Evolutionary conservation across 2,888 invertebrate species (phyloP).

Genomic region (Hypomecis atomaria): DNA sequence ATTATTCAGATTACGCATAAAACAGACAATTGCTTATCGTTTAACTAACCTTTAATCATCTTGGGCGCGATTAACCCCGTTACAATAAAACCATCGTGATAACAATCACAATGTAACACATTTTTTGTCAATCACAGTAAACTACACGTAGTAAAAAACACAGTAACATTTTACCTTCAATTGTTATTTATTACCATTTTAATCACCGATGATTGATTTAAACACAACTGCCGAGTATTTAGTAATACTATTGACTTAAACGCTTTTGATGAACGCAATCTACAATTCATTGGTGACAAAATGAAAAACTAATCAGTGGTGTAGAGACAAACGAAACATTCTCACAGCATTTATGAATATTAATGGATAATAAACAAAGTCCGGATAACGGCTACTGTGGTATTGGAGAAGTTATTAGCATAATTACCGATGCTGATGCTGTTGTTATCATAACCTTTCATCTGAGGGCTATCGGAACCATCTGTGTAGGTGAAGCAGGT

Average conservation of each 20-base stretch:
- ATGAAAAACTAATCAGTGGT: conserved; percentile 40
- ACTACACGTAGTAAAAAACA: neutral
- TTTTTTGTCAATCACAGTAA: neutral
- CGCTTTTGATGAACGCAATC: conserved; percentile 33
- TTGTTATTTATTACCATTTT: neutral
- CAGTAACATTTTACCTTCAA: neutral
- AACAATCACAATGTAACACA: neutral
- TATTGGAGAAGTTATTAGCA: conserved; percentile 41
- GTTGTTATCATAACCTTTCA: conserved; percentile 44
- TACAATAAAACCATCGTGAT: conserved; percentile 7
- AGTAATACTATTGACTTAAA: conserved; percentile 17
- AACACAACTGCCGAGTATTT: conserved; percentile 10
- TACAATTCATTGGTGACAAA: conserved; percentile 35
- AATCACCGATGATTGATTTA: neutral
- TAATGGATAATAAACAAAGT: conserved; percentile 43
- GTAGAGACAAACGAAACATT: conserved; percentile 40
- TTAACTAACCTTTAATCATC: neutral
- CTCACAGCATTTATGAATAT: conserved; percentile 47
- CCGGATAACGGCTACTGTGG: conserved; percentile 46
- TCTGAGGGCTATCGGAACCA: conserved; percentile 28
- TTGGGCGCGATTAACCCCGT: conserved; percentile 10
- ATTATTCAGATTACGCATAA: conserved; percentile 1
- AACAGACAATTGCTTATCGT: neutral
- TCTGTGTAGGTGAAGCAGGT: conserved; percentile 32
- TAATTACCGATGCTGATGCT: conserved; percentile 39